Base-by-base conservation (phyloP, 2,113 vertebrate species). In the Festucalex cinctus region DNA sequence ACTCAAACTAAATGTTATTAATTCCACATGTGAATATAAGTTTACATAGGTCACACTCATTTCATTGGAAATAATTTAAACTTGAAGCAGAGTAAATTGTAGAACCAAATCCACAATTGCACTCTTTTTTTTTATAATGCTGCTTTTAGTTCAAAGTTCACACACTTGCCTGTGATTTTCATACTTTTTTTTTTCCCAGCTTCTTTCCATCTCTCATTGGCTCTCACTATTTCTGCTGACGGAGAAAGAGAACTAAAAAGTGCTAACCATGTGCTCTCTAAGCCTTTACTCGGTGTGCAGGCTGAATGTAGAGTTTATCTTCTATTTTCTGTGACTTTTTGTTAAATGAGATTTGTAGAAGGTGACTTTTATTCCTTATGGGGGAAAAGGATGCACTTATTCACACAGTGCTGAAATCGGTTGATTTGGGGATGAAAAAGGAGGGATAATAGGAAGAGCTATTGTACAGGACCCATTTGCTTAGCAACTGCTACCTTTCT, bases 291-390 rank as follows among this genome's bases (percentile, higher is more conserved):
- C 74, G 68, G 75, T 81, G 83, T 80, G 85, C 79, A 75, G 73
- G 77, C 67, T 39, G 80, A 89, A 86, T 90, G 77, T 69, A 84
- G 85, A 88, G 84, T 88, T 83, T 87, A 82, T 84, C 85, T 90
- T 91, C 89, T 90, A 88, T 91, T 89, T 90, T 87, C 78, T 82
- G 79, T 86, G 88, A 86, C 85, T 88, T 89, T 89, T 90, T 84
- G 78, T 91, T 90, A 85, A 90, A 86, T 89, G 85, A 87, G 90
- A 90, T 91, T 91, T 90, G 77, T 76, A 85, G 89, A 91, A 91
- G 88, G 89, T 92, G 88, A 91, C 85, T 90, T 87, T 85, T 84
- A 91, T 91, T 89, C 90, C 87, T 83, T 19, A 69, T 79, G 83
- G 71, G 69, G 75, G 66, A 72, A 81, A 72, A 86, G 76, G 80